Conservation (phyloP, 2,113 vertebrate genomes). For the Serilophus lunatus region DNA sequence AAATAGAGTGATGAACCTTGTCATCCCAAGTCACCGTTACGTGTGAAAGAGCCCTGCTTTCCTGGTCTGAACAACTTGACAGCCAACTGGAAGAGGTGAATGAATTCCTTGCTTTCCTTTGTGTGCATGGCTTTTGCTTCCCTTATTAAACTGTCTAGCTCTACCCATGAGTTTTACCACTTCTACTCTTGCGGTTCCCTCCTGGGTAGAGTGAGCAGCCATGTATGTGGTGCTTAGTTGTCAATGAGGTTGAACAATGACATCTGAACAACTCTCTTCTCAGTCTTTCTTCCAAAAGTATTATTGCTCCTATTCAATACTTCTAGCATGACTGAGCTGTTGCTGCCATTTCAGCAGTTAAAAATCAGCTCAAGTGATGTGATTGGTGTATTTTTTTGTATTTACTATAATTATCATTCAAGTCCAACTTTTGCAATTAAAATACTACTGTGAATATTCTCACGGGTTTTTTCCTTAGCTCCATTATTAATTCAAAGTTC, state of each 20-base stretch:
- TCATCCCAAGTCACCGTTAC: not conserved
- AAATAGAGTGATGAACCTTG: not conserved
- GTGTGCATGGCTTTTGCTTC: accelerated
- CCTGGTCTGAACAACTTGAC: not conserved
- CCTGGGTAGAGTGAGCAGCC: accelerated
- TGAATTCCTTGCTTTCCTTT: not conserved
- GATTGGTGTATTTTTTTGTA: not conserved
- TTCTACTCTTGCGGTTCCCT: not conserved
- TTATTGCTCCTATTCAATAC: not conserved
- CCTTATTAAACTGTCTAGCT: not conserved
- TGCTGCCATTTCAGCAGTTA: not conserved
- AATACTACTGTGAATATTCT: not conserved
- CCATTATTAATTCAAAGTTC: not conserved
- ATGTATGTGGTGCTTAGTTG: not conserved
- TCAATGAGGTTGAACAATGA: not conserved
- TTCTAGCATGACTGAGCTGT: not conserved
- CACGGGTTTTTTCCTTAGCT: not conserved
- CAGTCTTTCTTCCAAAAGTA: not conserved
- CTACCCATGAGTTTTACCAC: not conserved
- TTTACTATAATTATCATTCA: not conserved
- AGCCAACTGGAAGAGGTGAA: accelerated
- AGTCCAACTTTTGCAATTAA: not conserved
- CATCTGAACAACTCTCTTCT: accelerated
- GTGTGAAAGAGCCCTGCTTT: not conserved
- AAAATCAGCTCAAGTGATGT: not conserved